Evolutionary conservation across 1,140 invertebrate genomes (phyloP), one percentile per base, ranked within the genome.

Genomic region (Bombus breviceps): DNA sequence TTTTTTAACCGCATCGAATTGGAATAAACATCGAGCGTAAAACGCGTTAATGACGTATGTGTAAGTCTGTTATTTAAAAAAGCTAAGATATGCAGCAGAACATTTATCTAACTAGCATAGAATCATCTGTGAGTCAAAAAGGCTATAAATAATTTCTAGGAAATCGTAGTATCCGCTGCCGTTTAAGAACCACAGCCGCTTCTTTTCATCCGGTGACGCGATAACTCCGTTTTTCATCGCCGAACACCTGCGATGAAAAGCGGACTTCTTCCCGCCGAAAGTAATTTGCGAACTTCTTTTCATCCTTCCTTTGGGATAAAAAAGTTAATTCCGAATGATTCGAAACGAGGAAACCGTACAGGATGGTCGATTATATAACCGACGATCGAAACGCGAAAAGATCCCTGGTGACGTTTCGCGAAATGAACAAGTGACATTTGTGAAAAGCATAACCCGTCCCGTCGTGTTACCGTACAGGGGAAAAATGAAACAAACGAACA

Each of bases 231-330:
- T 68, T 69, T 69, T 53, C 78, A 53, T 39, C 25, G 32, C 15
- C 25, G 62, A 80, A 47, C 64, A 80, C 78, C 32, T 6, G 25
- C 78, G 41, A 18, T 80, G 78, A 80, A 79, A 79, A 47, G 64
- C 32, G 4, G 13, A 37, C 5, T 15, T 39, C 39, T 28, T 66
- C 28, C 8, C 39, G 59, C 32, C n/a, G 62, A 66, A 68, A 43
- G 64, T 79, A 68, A 79, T 79, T 79, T 32, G 41, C 77, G 25
- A 34, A 37, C 64, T 53, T 12, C 72, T 32, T 47, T 74, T 43
- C 39, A 32, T 32, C n/a, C 39, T 15, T n/a, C 18, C 59, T 0
- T 22, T 13, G 6, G 28, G 25, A 66, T 66, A 28, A 18, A 9
- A 62, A 28, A 32, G 15, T 5, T 39, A 22, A 64, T 22, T n/a